A percentile compares a stretch with the other conserved stretches of the same genome.
Evolutionary conservation across 2,113 vertebrate genomes (phyloP).

Genomic region (Silurus glanis): DNA sequence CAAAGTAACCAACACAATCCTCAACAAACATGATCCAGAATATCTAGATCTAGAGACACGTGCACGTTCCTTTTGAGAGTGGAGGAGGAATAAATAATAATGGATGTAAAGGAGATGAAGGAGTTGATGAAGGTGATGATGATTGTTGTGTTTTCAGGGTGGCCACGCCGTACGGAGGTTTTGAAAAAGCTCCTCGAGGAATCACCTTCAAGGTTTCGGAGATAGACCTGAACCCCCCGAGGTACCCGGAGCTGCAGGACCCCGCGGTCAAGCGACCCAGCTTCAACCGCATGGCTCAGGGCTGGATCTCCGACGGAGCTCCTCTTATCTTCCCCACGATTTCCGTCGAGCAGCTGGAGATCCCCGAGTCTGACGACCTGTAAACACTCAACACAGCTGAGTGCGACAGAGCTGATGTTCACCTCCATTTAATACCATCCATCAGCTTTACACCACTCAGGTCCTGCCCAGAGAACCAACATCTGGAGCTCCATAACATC

Average conservation of each 20-base stretch:
- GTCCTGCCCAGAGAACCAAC: not conserved
- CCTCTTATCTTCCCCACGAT: constrained; percentile 82
- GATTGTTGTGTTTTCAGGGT: constrained; percentile 73
- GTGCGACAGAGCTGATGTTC: not conserved
- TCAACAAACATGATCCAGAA: not conserved
- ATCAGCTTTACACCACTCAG: not conserved
- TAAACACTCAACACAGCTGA: constrained; percentile 65
- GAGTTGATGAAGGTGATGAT: no score
- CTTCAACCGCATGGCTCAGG: constrained; percentile 94
- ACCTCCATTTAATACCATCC: not conserved
- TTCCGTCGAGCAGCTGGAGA: constrained; percentile 69
- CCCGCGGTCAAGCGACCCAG: constrained; percentile 80
- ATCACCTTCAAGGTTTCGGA: constrained; percentile 95
- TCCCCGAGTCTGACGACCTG: constrained; percentile 94
- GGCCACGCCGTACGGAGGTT: constrained; percentile 94
- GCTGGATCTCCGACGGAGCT: constrained; percentile 87
- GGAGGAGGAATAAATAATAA: not conserved
- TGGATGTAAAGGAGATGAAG: no score
- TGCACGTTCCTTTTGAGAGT: not conserved
- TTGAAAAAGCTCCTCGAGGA: constrained; percentile 88
- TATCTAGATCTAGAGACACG: not conserved
- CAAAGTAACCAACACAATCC: not conserved
- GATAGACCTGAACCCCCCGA: constrained; percentile 80
- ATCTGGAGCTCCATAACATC: not conserved
- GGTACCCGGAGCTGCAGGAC: constrained; percentile 84